Conservation (phyloP, 2,113 vertebrate species). For the Ammodytes marinus region DNA sequence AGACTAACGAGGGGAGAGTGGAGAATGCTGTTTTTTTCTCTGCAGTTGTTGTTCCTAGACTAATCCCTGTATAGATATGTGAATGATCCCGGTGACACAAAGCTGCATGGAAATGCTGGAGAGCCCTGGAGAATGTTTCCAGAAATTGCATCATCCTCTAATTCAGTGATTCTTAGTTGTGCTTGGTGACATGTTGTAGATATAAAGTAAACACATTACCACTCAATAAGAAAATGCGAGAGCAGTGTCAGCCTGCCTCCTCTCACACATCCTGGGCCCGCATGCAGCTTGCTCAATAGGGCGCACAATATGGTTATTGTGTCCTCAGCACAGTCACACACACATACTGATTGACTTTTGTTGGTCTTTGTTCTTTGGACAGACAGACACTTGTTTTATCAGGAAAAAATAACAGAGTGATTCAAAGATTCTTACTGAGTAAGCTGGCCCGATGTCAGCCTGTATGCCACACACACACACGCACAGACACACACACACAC, state of each 20-base stretch:
- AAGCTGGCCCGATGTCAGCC: constrained; percentile 7
- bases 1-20: constrained; percentile 20
- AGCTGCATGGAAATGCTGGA: neutral
- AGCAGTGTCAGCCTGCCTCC: neutral
- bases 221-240: constrained; percentile 6
- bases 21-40: constrained; percentile 6
- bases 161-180: neutral
- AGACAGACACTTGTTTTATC: constrained; percentile 58
- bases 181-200: constrained; percentile 2
- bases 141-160: neutral
- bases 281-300: constrained; percentile 27
- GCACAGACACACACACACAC: too few species aligned
- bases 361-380: constrained; percentile 50
- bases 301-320: constrained; percentile 67
- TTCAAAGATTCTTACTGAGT: constrained; percentile 35
- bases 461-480: neutral
- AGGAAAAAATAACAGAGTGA: constrained; percentile 55
- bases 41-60: constrained; percentile 7
- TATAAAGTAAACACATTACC: constrained; percentile 6
- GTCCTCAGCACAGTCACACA: constrained; percentile 23
- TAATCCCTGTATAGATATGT: constrained; percentile 16
- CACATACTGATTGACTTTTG: constrained; percentile 49
- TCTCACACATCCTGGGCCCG: constrained; percentile 34
- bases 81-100: constrained; percentile 4
- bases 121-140: constrained; percentile 16